Percentiles rank a stretch among this genome's conserved stretches.
phyloP scores from a whole-genome alignment of 1,140 invertebrate species.

The Drosophila albomicans region DNA sequence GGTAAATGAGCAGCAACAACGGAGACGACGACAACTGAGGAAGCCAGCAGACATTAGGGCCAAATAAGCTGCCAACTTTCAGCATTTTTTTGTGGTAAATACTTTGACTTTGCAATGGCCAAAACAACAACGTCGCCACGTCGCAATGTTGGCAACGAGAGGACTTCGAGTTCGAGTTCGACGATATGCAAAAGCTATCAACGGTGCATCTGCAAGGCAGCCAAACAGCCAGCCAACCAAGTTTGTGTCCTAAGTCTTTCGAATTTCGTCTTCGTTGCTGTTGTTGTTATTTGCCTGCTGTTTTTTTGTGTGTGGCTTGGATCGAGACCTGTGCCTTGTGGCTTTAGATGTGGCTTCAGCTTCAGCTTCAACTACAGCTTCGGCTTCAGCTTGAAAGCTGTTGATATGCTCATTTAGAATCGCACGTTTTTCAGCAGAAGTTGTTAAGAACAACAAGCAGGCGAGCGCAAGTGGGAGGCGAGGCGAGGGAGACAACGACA shows the following conservation, averaged over 20 bases:
- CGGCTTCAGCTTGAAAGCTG: constrained; percentile 67
- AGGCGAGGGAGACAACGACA: constrained; percentile 26
- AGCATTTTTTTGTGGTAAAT: constrained; percentile 56
- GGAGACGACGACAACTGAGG: constrained; percentile 19
- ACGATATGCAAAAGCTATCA: constrained; percentile 83
- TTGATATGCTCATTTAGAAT: constrained; percentile 84
- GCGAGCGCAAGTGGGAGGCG: constrained; percentile 24
- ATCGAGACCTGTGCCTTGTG: constrained; percentile 24
- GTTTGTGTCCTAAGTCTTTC: constrained; percentile 59
- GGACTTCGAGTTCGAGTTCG: constrained; percentile 24
- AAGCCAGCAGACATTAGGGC: constrained; percentile 68
- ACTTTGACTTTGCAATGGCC: constrained; percentile 46
- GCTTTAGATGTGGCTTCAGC: constrained; percentile 14
- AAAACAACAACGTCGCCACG: constrained; percentile 5
- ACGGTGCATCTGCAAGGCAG: constrained; percentile 68
- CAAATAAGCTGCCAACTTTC: constrained; percentile 79
- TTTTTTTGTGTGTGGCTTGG: constrained; percentile 27
- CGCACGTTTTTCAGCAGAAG: constrained; percentile 82
- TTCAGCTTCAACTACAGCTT: constrained; percentile 14
- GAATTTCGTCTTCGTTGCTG: constrained; percentile 51
- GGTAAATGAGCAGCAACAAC: constrained; percentile 32
- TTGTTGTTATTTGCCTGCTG: constrained; percentile 24
- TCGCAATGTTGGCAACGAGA: constrained; percentile 2
- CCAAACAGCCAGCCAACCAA: constrained; percentile 18
- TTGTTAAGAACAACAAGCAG: constrained; percentile 62